Evolutionary conservation across 2,797 vertebrate species (phyloP), one percentile per base, ranked within the genome.

Genomic region (Amblyopsis hoosieri): DNA sequence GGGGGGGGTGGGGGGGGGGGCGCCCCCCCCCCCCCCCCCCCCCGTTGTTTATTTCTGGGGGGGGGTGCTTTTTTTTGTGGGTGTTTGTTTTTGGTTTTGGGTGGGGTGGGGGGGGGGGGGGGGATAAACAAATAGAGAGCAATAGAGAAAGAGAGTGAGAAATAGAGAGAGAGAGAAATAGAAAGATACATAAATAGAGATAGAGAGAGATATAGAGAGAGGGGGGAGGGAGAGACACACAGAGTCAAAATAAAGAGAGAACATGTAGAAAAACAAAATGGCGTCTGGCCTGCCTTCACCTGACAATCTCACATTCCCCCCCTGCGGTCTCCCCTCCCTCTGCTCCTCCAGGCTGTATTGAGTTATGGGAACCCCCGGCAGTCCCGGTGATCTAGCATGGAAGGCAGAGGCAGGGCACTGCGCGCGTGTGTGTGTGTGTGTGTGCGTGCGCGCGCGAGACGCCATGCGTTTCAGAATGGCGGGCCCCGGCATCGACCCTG

Each of bases 401-500:
- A 80, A 81, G 72, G 12, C 54, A 50, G 69, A 64, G 73, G 71
- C 72, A 75, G 73, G 78, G 57, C 63, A 3, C 59, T 15, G 42
- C 52, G 23, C 67, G 57, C 12, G 52, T 64, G 58, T 58, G 69
- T 57, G 59, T 57, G 17, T 45, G 56, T 64, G 23, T 66, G 19
- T 15, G 17, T 29, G 4, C 52, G 19, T 12, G 4, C 52, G 12
- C 52, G 49, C 1, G 33, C 8, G 10, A 19, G 8, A 23, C 29
- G 52, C 3, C 17, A 10, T 54, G 23, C 23, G 7, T 54, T 29
- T 23, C 17, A 19, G 12, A 59, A 48, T 55, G 56, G 46, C 33
- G 42, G 56, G 56, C 33, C 23, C 45, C 29, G 47, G 54, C 64
- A 85, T 82, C 75, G 73, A 87, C 80, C 82, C 54, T 74, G 64